Percentiles rank a stretch among this genome's conserved stretches.
These are phyloP conservation scores for Cryptoleucopteryx plumbea DNA, from an alignment of 2,113 vertebrate genomes.

Conservation along the genomic window DNA sequence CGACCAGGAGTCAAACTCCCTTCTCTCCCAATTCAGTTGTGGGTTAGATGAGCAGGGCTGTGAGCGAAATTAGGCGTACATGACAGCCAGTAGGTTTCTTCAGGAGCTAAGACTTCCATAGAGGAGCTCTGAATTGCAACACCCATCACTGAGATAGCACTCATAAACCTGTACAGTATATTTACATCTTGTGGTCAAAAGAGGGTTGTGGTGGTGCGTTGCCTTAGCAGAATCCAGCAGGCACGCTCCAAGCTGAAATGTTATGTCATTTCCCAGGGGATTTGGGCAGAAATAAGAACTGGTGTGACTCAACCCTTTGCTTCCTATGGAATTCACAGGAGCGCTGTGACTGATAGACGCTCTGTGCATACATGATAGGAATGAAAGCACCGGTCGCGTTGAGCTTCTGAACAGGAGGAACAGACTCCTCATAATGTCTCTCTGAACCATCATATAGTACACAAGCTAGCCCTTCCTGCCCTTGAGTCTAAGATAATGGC, in stretches of 20 bases:
- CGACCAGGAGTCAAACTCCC: not conserved
- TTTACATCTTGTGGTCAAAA: not conserved
- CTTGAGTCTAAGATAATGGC: not conserved
- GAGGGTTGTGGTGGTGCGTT: not conserved
- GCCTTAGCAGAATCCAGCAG: not conserved
- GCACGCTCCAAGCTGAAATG: not conserved
- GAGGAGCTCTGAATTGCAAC: not conserved
- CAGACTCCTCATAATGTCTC: not conserved
- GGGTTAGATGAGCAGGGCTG: not conserved
- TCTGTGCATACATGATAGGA: not conserved
- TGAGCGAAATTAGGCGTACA: not conserved
- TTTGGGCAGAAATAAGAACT: not conserved
- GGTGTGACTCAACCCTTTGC: not conserved
- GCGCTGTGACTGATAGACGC: not conserved
- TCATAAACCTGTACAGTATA: not conserved
- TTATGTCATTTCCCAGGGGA: not conserved
- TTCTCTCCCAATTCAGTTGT: not conserved
- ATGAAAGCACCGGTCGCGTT: accelerated
- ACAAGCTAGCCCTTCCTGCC: not conserved
- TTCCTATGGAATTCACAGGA: not conserved
- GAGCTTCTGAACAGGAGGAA: not conserved
- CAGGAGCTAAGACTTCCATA: not conserved
- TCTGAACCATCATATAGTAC: not conserved
- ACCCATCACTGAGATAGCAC: too few relatives aligned
- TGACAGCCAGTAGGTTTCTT: not conserved